Evolutionary conservation across 2,797 vertebrate genomes (phyloP).

Genomic region (Sphenopsis melanotis): DNA sequence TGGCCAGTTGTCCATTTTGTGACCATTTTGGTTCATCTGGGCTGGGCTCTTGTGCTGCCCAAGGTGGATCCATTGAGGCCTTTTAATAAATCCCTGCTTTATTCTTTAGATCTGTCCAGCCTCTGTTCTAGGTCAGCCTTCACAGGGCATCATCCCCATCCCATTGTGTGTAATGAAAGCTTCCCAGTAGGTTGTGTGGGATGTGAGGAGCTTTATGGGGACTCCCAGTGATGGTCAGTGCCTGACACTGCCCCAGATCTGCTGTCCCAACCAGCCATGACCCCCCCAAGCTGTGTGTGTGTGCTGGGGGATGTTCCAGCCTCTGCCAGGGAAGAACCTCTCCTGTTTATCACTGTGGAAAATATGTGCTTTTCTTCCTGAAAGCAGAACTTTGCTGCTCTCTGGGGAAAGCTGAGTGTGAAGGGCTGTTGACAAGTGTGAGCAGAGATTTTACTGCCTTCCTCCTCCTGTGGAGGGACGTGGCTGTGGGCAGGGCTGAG

Average conservation of each 20-base stretch:
- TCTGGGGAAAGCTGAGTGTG: neutral
- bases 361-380: neutral
- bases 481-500: neutral
- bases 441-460: neutral
- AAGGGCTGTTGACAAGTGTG: neutral
- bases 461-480: neutral
- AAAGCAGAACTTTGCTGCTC: neutral
- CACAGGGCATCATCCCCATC: neutral
- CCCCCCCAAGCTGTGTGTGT: neutral
- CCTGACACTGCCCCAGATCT: neutral
- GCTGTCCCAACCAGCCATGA: neutral
- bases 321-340: neutral
- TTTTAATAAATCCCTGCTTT: neutral
- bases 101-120: neutral
- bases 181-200: neutral
- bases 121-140: neutral
- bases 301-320: neutral
- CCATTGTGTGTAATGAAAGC: neutral
- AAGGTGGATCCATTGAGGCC: neutral
- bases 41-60: neutral
- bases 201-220: fast-evolving
- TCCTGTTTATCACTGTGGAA: neutral
- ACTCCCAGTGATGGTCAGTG: neutral
- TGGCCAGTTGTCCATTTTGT: neutral
- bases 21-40: neutral